A percentile compares a stretch with the other conserved stretches of the same genome.
Evolutionary conservation across 2,888 invertebrate genomes (phyloP).

Genomic region (Isoperla grammatica): DNA sequence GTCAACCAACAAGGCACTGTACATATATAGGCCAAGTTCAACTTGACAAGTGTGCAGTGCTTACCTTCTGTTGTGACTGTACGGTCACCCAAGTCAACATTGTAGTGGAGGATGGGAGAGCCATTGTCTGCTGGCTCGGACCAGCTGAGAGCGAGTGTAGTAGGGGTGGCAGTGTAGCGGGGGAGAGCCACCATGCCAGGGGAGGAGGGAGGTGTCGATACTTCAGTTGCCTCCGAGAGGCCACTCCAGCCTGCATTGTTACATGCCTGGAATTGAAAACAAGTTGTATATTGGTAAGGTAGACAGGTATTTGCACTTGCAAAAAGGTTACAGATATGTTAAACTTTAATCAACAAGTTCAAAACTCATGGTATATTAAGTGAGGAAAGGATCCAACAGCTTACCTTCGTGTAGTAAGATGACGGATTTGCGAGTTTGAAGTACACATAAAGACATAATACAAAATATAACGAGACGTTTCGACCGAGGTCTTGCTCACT

Average conservation of each 20-base stretch:
- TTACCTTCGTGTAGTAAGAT: too few relatives aligned
- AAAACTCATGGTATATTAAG: too few relatives aligned
- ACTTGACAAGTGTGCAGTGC: too few relatives aligned
- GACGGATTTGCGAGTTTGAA: too few relatives aligned
- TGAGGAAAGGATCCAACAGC: too few relatives aligned
- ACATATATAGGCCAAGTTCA: too few relatives aligned
- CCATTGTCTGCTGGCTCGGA: constrained; percentile 69
- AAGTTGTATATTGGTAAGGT: constrained; percentile 1
- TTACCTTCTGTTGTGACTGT: constrained; percentile 40
- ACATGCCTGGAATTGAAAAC: constrained; percentile 52
- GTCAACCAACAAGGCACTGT: too few relatives aligned
- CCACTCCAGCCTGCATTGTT: constrained; percentile 77
- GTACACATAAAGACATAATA: too few relatives aligned
- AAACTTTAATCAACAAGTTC: background rate
- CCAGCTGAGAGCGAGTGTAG: constrained; percentile 66
- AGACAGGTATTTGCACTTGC: background rate
- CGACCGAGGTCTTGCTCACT: too few relatives aligned
- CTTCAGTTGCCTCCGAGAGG: constrained; percentile 61
- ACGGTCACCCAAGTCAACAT: constrained; percentile 62
- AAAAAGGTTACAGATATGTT: background rate
- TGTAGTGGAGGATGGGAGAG: constrained; percentile 67
- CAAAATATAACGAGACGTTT: too few relatives aligned
- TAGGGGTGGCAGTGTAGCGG: constrained; percentile 61
- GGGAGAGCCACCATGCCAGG: constrained; percentile 56
- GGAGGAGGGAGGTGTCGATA: constrained; percentile 72